These are phyloP conservation scores for Poeciliopsis retropinna DNA, from an alignment of 2,113 vertebrate species.

Conservation along the genomic window DNA sequence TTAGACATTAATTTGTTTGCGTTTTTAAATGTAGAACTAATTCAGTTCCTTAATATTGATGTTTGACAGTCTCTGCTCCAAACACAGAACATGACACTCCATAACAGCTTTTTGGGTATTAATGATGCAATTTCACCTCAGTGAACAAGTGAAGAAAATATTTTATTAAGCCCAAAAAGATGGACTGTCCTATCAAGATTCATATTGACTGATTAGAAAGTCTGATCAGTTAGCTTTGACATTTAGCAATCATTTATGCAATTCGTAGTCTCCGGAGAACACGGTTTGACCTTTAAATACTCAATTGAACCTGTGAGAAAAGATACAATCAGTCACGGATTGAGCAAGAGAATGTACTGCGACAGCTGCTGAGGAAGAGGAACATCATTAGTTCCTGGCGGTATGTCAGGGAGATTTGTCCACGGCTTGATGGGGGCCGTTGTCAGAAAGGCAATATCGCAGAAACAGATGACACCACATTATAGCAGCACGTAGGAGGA, in stretches of 20 bases:
- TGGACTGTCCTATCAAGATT: slow-evolving; percentile 26
- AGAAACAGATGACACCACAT: slow-evolving; percentile 63
- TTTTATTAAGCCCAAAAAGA: slow-evolving; percentile 42
- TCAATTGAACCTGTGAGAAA: slow-evolving; percentile 58
- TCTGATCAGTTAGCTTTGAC: slow-evolving; percentile 58
- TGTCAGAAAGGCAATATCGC: slow-evolving; percentile 67
- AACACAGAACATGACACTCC: slow-evolving; percentile 12
- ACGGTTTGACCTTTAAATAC: slow-evolving; percentile 72
- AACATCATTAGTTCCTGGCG: slow-evolving; percentile 68
- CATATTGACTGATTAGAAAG: slow-evolving; percentile 52
- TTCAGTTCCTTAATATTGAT: neutral
- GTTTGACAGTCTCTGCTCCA: neutral
- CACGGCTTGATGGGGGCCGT: slow-evolving; percentile 54
- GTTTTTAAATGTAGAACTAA: neutral
- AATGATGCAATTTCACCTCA: slow-evolving; percentile 14
- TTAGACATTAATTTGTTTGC: neutral
- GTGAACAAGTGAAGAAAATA: slow-evolving; percentile 21
- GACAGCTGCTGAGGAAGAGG: slow-evolving; percentile 67
- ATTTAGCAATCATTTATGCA: slow-evolving; percentile 57
- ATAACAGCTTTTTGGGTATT: neutral
- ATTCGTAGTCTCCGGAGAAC: slow-evolving; percentile 44
- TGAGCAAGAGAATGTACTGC: slow-evolving; percentile 52
- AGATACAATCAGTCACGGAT: slow-evolving; percentile 62
- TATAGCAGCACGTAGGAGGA: slow-evolving; percentile 60
- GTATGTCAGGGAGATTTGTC: slow-evolving; percentile 62